Base-by-base conservation (phyloP, 2,888 invertebrate genomes). In the Dicranocentrus wangi region DNA sequence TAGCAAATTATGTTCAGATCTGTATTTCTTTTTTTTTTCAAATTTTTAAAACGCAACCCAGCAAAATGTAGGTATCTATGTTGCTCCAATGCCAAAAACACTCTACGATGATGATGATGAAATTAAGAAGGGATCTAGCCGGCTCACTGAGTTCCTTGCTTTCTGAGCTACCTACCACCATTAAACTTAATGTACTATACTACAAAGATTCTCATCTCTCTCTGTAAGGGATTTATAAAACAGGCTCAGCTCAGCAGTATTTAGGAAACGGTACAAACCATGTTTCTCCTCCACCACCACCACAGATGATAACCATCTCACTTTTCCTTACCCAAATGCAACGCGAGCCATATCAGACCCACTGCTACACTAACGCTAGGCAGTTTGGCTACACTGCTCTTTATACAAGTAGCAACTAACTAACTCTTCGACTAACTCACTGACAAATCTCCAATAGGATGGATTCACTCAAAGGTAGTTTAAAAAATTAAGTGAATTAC, bases 231-330 rank as follows among this genome's bases (percentile, higher is more conserved):
- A n/a, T n/a, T n/a, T n/a, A n/a, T n/a, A n/a, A n/a, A 39, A 39
- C 39, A 39, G 13, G 13, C 13, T 39, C 13, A 13, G 39, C 39
- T 39, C 39, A n/a, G n/a, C n/a, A 32, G 32, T 32, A 19, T 17
- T 13, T 19, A 53, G 21, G 25, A 58, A 58, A 58, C 61, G 61
- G 32, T 61, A 61, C 19, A n/a, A 19, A 1, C 13, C 13, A 13
- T 42, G 42, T 42, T 47, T 47, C 15, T 47, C n/a, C 15, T 58
- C 23, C 5, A 61, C 2, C 3, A 39, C 28, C 8, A 32, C 8
- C 1, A 61, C n/a, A 32, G 65, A 65, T 65, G n/a, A n/a, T n/a
- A n/a, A 65, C 7, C 10, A 65, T 65, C 65, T 65, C 39, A 65
- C 65, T 65, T 65, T 65, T 65, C 65, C 65, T 43, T 65, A 5